phyloP scores from a whole-genome alignment of 92 coral and sea anemone species.

The Epizoanthus ramosus region DNA sequence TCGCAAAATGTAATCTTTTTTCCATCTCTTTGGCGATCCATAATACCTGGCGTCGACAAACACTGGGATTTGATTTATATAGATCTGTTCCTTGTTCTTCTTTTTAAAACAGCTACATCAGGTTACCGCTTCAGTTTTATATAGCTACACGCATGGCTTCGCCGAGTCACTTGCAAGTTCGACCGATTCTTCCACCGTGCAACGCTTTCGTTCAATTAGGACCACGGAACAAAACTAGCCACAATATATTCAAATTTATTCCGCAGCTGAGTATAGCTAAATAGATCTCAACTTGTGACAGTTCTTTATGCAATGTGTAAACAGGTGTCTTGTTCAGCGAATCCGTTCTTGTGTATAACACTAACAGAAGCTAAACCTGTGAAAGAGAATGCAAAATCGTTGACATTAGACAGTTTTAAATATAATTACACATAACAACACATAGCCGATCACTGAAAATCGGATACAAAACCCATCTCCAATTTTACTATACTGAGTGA shows the following conservation, averaged over 20 bases:
- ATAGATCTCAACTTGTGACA: neutral
- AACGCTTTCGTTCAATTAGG: neutral
- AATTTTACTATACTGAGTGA: too few relatives aligned
- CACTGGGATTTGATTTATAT: neutral
- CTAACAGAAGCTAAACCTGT: too few relatives aligned
- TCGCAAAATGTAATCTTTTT: conserved; percentile 11
- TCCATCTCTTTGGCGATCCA: neutral
- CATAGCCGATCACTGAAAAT: too few relatives aligned
- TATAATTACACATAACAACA: too few relatives aligned
- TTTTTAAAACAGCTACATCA: neutral
- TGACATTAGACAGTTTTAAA: too few relatives aligned
- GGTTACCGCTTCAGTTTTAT: too few relatives aligned
- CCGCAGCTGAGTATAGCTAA: neutral
- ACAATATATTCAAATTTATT: conserved; percentile 13
- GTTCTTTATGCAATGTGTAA: neutral
- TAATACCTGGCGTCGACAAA: neutral
- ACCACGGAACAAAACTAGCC: neutral
- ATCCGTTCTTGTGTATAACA: neutral
- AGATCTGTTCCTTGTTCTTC: neutral
- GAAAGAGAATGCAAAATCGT: too few relatives aligned
- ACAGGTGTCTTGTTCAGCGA: conserved; percentile 22
- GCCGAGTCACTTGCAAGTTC: too few relatives aligned
- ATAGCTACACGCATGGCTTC: too few relatives aligned
- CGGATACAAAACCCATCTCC: too few relatives aligned
- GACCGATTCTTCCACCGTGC: too few relatives aligned